Percentiles rank a stretch among this genome's conserved stretches.
Evolutionary conservation across 2,888 invertebrate species (phyloP).

Genomic region (Linyphia triangularis): DNA sequence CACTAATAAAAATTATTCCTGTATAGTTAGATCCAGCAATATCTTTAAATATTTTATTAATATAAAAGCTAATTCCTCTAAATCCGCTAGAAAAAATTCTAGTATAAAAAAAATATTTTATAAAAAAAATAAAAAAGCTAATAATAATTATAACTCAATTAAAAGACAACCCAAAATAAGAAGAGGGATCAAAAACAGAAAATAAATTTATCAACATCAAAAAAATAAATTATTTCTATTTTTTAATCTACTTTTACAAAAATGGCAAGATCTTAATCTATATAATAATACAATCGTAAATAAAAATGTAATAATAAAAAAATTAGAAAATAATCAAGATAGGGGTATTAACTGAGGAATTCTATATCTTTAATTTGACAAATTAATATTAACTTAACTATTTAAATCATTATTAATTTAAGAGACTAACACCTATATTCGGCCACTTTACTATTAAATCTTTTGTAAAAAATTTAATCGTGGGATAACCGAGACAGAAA

Average conservation of each 20-base stretch:
- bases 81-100: constrained; percentile 81
- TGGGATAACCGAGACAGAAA: constrained; percentile 82
- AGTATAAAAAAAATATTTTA: constrained; percentile 83
- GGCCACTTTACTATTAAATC: constrained; percentile 83
- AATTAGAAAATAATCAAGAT: constrained; percentile 81
- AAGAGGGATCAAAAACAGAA: constrained; percentile 85
- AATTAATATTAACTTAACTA: constrained; percentile 84
- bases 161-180: constrained; percentile 82
- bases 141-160: constrained; percentile 84
- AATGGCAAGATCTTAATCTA: constrained; percentile 77
- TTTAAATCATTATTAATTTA: constrained; percentile 85
- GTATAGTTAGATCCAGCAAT: background rate
- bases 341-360: constrained; percentile 86
- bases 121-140: constrained; percentile 82
- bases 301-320: constrained; percentile 79
- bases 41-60: constrained; percentile 19
- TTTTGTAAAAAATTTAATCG: background rate
- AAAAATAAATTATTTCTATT: constrained; percentile 79
- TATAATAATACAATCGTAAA: constrained; percentile 83
- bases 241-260: constrained; percentile 70
- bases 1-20: background rate
- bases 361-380: constrained; percentile 85
- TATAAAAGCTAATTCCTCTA: constrained; percentile 82
- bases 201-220: constrained; percentile 86
- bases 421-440: constrained; percentile 87